Evolutionary conservation across 2,888 invertebrate species (phyloP), one percentile per base, ranked within the genome.

Genomic region (Caenorhabditis wallacei): DNA sequence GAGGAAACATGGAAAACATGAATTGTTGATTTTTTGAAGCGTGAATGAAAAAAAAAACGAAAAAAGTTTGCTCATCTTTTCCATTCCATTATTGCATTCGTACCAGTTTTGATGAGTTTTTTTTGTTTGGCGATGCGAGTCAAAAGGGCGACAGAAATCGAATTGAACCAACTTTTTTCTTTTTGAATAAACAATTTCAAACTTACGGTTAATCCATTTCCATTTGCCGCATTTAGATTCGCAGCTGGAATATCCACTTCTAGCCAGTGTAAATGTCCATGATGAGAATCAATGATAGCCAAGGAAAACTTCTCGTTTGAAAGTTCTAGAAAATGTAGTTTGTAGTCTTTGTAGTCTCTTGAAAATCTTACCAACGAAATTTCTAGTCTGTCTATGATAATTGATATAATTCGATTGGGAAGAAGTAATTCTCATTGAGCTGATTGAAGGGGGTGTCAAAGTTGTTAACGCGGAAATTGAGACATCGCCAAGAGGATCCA

Each of bases 301-400:
- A 91, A 54, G 10, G 90, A 81, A 83, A 85, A 91, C 48, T 85
- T 82, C 26, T 90, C 90, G 53, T 90, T 89, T 48, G 88, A 85
- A 26, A 89, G 80, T 18, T 88, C 91, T 90, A n/a, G n/a, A n/a
- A n/a, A n/a, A n/a, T n/a, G 46, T 48, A 18, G 18, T 48, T 53
- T 22, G 53, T 24, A 53, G 53, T 53, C 11, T 53, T 53, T 53
- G 7, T 53, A 53, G 24, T 53, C 2, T 53, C 0, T 53, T 43
- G 1, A 2, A n/a, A 13, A 24, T 20, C 81, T 63, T 20, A 90
- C 90, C 88, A 20, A 91, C 83, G 72, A 89, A 91, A 56, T 90
- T 90, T 7, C 91, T 57, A 0, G 88, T 84, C 16, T 88, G 85
- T 37, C 91, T 76, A 71, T 91, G 90, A 75, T 90, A 91, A 68